phyloP scores from a whole-genome alignment of 2,113 vertebrate species.

The Hyaena hyaena region DNA sequence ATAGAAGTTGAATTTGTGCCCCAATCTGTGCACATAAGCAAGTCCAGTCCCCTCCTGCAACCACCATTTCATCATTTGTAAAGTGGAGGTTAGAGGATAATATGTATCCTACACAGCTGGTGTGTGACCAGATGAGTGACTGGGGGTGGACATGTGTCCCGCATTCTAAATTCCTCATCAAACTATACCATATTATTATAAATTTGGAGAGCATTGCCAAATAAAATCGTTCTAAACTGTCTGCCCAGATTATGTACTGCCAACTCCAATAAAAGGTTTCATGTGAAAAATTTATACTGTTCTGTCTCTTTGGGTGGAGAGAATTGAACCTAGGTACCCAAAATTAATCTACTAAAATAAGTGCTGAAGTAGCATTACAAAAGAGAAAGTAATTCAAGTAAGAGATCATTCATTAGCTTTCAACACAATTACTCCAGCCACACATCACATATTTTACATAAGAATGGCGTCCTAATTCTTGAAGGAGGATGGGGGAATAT shows the following conservation, averaged over 20 bases:
- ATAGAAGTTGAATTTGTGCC: neutral
- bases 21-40: neutral
- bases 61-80: neutral
- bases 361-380: neutral
- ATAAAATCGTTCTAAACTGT: neutral
- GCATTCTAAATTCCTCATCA: neutral
- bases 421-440: neutral
- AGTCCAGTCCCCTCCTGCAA: neutral
- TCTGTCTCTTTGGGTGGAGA: neutral
- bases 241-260: neutral
- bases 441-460: neutral
- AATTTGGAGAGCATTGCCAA: neutral
- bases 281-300: neutral
- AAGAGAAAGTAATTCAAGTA: neutral
- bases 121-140: neutral
- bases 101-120: neutral
- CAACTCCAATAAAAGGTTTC: neutral
- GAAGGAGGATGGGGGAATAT: neutral
- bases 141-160: neutral
- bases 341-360: conserved; percentile 37
- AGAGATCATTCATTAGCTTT: conserved; percentile 38
- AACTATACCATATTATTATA: neutral
- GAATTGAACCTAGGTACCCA: neutral
- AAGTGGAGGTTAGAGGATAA: neutral
- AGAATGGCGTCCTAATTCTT: conserved; percentile 17